Evolutionary conservation across 2,113 vertebrate species (phyloP), one percentile per base, ranked within the genome.

Genomic region (Hymenochirus boettgeri): DNA sequence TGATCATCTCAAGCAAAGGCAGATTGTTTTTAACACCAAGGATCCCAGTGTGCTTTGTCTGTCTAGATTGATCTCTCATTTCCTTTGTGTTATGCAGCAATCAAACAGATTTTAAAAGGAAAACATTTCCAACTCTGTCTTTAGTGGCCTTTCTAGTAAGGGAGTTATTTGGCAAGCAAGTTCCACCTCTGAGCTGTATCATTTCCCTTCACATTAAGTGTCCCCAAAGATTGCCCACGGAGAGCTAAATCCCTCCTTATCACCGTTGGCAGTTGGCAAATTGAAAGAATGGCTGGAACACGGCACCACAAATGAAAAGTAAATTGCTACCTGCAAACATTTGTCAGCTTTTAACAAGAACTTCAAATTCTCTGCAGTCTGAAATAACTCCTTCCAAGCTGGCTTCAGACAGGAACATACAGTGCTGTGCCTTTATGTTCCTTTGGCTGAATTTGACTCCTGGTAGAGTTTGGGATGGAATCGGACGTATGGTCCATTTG

Each of bases 271-370:
- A 67, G 64, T 59, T 59, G 56, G 64, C 64, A 67, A 67, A 67
- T 67, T 67, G 64, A 67, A 67, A 59, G 56, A 67, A 45, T 45
- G 64, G 55, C 64, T 67, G 64, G 55, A 59, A 67, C 64, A 67
- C 55, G 42, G 64, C 47, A 53, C 45, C 64, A 59, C 56, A 67
- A 67, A 67, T 67, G 64, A 67, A 67, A 67, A 67, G 64, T 59
- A 67, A 67, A 67, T 67, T 67, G 64, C 55, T 67, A 59, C 64
- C 64, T 67, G 64, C 56, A 29, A 67, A 58, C 56, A 52, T 67
- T n/a, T 67, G 64, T 67, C 64, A 67, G 64, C 45, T 67, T 67
- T 59, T 67, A 67, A 67, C 55, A 67, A 67, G 54, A 46, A 46
- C 64, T 67, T 67, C 64, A 59, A 59, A 67, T 39, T 67, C 64